Conservation (phyloP, 2,797 vertebrate species). For the Melanotaenia pygmaea region DNA sequence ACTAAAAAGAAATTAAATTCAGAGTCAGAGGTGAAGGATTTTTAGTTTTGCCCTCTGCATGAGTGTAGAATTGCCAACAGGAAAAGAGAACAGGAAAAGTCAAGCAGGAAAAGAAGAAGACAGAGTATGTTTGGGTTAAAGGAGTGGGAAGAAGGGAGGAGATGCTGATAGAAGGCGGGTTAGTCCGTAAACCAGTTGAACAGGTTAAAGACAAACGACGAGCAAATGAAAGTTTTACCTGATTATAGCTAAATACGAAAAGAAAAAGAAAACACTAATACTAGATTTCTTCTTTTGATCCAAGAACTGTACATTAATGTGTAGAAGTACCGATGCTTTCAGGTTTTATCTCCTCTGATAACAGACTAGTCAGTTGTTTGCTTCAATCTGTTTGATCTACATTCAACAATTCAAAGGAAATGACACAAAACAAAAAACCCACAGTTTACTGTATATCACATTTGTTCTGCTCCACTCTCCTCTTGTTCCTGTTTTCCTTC, state of each 20-base stretch:
- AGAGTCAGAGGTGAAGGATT: slow-evolving; percentile 48
- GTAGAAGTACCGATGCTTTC: neutral
- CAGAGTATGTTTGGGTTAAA: slow-evolving; percentile 14
- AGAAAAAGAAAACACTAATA: neutral
- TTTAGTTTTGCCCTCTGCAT: slow-evolving; percentile 12
- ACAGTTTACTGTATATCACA: slow-evolving; percentile 1
- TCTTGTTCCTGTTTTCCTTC: slow-evolving; percentile 14
- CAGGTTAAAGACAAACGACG: slow-evolving; percentile 1
- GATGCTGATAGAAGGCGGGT: neutral
- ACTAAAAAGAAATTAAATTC: slow-evolving; percentile 40
- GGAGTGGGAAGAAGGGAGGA: slow-evolving; percentile 9
- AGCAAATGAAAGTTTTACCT: slow-evolving; percentile 3
- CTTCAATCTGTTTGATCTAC: neutral
- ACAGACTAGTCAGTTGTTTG: slow-evolving; percentile 4
- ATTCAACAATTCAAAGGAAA: slow-evolving; percentile 14
- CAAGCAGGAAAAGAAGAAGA: slow-evolving; percentile 3
- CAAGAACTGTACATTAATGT: neutral
- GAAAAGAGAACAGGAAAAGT: slow-evolving; percentile 22
- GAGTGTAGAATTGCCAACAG: neutral
- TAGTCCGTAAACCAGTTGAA: neutral
- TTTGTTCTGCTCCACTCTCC: slow-evolving; percentile 11
- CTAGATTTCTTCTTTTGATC: neutral
- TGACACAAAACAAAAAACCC: slow-evolving; percentile 2
- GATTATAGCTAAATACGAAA: neutral
- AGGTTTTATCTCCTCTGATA: slow-evolving; percentile 11